Conservation (phyloP, 2,113 vertebrate genomes). For the Siniperca knerii region DNA sequence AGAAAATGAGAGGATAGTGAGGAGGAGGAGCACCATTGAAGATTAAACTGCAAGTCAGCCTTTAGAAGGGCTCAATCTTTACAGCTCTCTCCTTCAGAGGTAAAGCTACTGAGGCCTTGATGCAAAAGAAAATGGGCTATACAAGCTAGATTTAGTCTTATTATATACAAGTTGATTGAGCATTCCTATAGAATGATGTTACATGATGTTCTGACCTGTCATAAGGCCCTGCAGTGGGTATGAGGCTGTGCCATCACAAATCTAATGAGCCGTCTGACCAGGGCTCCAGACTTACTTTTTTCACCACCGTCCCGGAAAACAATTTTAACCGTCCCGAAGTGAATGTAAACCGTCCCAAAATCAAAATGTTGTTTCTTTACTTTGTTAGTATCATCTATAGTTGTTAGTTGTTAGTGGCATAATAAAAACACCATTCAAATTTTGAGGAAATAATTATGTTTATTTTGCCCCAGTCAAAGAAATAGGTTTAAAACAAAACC, state of each 20-base stretch:
- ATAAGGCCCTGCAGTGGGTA: no score
- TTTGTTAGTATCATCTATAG: no score
- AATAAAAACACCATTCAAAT: no score
- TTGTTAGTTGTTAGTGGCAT: no score
- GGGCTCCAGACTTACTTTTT: no score
- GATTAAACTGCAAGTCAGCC: conserved; percentile 31
- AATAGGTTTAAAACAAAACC: no score
- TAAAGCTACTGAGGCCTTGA: background rate
- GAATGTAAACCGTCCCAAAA: no score
- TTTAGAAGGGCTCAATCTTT: conserved; percentile 19
- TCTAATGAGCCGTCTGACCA: background rate
- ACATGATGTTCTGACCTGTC: background rate
- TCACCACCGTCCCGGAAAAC: no score
- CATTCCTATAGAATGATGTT: background rate
- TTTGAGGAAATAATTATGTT: no score
- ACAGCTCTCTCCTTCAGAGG: conserved; percentile 2
- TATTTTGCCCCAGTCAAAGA: no score
- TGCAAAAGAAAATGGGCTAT: conserved; percentile 4
- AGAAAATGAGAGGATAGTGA: conserved; percentile 22
- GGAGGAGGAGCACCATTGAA: background rate
- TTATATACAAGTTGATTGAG: background rate
- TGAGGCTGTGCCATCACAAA: background rate
- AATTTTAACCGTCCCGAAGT: no score
- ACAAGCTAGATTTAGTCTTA: conserved; percentile 1
- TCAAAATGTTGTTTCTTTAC: no score